Percentiles rank a stretch among this genome's conserved stretches.
phyloP scores from a whole-genome alignment of 2,797 vertebrate genomes.

The Corythornis leucogaster region DNA sequence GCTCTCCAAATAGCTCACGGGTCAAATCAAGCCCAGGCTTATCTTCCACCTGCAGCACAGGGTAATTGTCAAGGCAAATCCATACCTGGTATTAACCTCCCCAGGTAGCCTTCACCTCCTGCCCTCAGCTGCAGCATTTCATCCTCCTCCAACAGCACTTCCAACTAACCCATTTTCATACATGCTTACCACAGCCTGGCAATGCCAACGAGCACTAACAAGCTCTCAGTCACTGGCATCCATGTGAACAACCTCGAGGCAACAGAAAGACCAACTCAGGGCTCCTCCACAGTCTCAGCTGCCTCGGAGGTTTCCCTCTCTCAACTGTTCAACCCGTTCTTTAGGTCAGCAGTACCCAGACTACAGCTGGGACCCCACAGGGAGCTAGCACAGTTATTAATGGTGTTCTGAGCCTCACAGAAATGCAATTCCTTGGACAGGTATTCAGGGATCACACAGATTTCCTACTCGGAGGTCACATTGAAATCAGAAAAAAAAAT shows the following conservation, averaged over 20 bases:
- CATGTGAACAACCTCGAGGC: neutral
- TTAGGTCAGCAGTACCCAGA: conserved; percentile 13
- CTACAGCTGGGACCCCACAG: neutral
- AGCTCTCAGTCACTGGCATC: neutral
- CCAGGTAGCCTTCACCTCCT: neutral
- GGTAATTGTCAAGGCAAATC: neutral
- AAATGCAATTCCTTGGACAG: conserved; percentile 36
- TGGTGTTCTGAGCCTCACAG: neutral
- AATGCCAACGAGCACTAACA: neutral
- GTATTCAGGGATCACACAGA: neutral
- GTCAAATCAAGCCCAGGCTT: neutral
- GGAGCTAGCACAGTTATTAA: neutral
- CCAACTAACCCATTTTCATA: neutral
- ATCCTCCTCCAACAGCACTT: neutral
- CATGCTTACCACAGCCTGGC: neutral
- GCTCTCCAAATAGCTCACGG: neutral
- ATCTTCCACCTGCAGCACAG: neutral
- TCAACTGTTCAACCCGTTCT: neutral
- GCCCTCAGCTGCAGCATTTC: neutral
- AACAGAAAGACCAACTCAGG: neutral
- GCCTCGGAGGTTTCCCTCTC: neutral
- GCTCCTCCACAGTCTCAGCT: neutral
- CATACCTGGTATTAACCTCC: neutral
- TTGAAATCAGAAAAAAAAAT: conserved; percentile 5
- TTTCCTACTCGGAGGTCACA: conserved; percentile 39